Percentiles rank a stretch among this genome's conserved stretches.
phyloP scores from a whole-genome alignment of 2,888 invertebrate genomes.

The Rotaria magnacalcarata region DNA sequence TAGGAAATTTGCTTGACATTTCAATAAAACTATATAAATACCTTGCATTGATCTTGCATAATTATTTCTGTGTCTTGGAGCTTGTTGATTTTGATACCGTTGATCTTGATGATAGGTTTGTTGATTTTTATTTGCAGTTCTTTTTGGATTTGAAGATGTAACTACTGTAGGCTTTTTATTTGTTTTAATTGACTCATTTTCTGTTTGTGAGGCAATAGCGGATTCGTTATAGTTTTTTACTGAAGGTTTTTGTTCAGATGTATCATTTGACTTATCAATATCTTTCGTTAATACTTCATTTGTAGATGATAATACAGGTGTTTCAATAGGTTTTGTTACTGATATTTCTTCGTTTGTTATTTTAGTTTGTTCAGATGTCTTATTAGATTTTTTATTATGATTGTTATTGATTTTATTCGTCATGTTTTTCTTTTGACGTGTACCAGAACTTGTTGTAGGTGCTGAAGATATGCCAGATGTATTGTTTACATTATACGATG shows the following conservation, averaged over 20 bases:
- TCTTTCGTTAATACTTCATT: not conserved
- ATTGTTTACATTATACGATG: not conserved
- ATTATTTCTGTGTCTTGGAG: not conserved
- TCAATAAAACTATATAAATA: not conserved
- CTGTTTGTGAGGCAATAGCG: not conserved
- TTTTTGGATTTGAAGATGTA: not conserved
- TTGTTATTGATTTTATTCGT: not conserved
- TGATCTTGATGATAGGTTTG: not conserved
- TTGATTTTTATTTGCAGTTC: conserved; percentile 20
- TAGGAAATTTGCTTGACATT: too few relatives aligned
- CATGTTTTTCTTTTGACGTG: not conserved
- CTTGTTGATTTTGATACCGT: not conserved
- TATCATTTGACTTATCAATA: not conserved
- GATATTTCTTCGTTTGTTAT: not conserved
- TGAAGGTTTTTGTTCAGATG: not conserved
- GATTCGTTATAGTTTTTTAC: not conserved
- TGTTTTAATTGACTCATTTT: not conserved
- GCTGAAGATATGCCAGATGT: not conserved
- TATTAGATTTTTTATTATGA: not conserved
- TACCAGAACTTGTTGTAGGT: not conserved
- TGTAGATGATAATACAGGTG: not conserved
- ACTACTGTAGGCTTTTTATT: not conserved
- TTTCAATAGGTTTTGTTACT: not conserved
- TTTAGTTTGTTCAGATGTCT: not conserved
- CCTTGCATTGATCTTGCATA: conserved; percentile 1